A percentile compares a stretch with the other conserved stretches of the same genome.
Evolutionary conservation across 1,140 invertebrate species (phyloP).

Genomic region (Formica selysi): DNA sequence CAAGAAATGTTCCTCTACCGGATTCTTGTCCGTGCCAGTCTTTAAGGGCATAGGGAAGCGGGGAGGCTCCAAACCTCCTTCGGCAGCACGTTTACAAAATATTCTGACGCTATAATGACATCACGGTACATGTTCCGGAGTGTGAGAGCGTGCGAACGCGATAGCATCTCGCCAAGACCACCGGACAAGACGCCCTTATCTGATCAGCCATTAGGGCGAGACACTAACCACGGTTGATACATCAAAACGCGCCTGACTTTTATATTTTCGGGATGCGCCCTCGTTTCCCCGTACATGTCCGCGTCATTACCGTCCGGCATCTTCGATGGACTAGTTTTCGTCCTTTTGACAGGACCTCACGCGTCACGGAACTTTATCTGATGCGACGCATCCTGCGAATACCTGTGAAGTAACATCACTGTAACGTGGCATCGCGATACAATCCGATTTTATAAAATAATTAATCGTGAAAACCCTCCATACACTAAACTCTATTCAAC

Average conservation of each 20-base stretch:
- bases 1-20: constrained; percentile 40
- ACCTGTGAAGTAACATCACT: not conserved
- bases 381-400: constrained; percentile 31
- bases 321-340: constrained; percentile 63
- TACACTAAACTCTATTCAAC: not conserved
- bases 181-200: constrained; percentile 74
- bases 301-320: constrained; percentile 51
- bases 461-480: not conserved
- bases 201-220: constrained; percentile 79
- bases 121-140: constrained; percentile 66
- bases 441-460: constrained; percentile 11
- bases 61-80: constrained; percentile 5
- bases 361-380: constrained; percentile 58
- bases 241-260: constrained; percentile 74
- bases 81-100: constrained; percentile 69
- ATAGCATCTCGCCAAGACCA: constrained; percentile 78
- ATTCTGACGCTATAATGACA: constrained; percentile 74
- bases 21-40: constrained; percentile 36
- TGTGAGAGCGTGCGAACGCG: constrained; percentile 77
- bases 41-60: not conserved
- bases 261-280: constrained; percentile 72
- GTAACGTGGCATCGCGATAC: not conserved
- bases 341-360: constrained; percentile 61
- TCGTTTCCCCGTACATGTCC: constrained; percentile 60
- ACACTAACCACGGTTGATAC: constrained; percentile 70